Base-by-base conservation (phyloP, 2,113 vertebrate species). In the Tragelaphus strepsiceros region DNA sequence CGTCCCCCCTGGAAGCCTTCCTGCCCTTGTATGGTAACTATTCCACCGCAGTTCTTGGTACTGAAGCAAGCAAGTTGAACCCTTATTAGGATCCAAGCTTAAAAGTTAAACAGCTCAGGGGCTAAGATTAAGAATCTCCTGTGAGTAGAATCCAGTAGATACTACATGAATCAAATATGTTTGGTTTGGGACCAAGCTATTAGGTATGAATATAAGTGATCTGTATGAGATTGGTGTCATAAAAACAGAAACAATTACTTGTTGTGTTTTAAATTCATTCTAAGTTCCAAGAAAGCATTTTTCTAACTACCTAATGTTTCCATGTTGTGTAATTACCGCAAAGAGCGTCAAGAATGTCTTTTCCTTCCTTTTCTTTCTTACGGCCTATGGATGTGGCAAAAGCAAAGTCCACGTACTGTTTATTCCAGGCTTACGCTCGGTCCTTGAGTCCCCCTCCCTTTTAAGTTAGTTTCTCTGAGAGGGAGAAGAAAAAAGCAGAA, bases 21-120 rank as follows among this genome's bases (percentile, higher is more conserved):
- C 96, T 98, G 98, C 91, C 98, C 98, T 88, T 98, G 97, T 98
- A 98, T 98, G 99, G 98, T 97, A 98, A 98, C 95, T 56, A 84
- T 82, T 78, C 92, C 51, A 98, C 97, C 87, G 49, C 88, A 87
- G 22, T 77, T 95, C 84, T 84, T 87, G 81, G 0, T 71, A 88
- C 58, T 80, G 61, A 88, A 96, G 85, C 39, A 39, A 96, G 90
- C 54, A 98, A 98, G 83, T 58, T 17, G 85, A 91, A 94, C 86
- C 91, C 62, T 96, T 97, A 93, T 59, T 98, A 62, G 90, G 92
- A 77, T 67, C 94, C 88, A 59, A 61, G n/a, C 85, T 98, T 96
- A 46, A 96, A 93, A 87, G 88, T 92, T 92, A 93, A 84, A 82
- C 85, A 90, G 95, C 97, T 92, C 91, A 96, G n/a, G n/a, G 83